phyloP scores from a whole-genome alignment of 2,797 vertebrate species.

The Glyptemys insculpta region DNA sequence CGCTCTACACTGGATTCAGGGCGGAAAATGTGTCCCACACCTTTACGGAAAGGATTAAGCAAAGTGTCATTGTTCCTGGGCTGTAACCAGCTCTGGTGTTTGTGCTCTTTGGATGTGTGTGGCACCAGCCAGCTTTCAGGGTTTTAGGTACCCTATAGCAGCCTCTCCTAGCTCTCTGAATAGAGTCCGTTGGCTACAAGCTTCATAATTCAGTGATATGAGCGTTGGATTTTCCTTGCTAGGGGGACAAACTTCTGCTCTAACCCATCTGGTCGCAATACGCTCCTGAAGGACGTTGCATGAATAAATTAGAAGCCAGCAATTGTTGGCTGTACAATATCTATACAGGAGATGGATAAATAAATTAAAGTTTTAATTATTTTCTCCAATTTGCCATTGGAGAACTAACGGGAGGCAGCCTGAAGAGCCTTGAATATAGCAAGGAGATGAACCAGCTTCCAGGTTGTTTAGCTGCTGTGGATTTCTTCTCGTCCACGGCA shows the following conservation, averaged over 20 bases:
- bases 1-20: fast-evolving
- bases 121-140: background rate
- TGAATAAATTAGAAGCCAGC: conserved; percentile 16
- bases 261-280: fast-evolving
- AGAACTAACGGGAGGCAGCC: conserved; percentile 2
- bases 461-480: background rate
- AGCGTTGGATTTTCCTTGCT: background rate
- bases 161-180: background rate
- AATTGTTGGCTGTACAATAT: background rate
- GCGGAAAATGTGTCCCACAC: background rate
- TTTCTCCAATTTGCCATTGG: conserved; percentile 40
- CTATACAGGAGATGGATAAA: background rate
- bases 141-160: fast-evolving
- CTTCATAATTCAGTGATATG: background rate
- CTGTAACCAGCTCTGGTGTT: background rate
- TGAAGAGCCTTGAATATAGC: conserved; percentile 4
- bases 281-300: background rate
- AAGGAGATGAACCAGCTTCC: background rate
- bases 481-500: background rate
- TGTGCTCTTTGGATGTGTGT: fast-evolving
- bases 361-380: conserved; percentile 62
- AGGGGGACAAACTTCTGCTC: background rate
- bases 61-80: background rate
- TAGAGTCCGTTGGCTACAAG: background rate
- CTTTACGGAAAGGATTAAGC: background rate